phyloP scores from a whole-genome alignment of 1,140 invertebrate genomes.

The Drosophila tropicalis region DNA sequence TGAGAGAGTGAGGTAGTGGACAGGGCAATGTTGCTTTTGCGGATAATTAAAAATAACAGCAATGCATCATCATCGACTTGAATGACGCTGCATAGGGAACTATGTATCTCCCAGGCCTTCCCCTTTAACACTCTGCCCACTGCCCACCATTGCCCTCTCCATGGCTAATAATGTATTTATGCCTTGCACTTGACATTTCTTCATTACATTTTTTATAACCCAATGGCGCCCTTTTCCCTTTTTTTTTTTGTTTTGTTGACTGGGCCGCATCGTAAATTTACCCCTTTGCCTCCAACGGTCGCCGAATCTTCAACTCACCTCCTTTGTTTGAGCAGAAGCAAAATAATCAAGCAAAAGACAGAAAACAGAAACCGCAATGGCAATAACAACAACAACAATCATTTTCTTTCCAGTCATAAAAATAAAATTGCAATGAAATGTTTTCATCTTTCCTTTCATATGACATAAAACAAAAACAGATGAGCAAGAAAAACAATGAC shows the following conservation, averaged over 20 bases:
- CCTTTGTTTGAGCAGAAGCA: constrained; percentile 51
- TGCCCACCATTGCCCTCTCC: neutral
- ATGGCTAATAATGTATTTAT: neutral
- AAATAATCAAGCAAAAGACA: constrained; percentile 51
- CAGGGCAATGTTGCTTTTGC: constrained; percentile 48
- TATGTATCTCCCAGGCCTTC: neutral
- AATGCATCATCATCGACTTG: constrained; percentile 75
- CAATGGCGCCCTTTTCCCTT: constrained; percentile 68
- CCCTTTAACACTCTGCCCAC: no score
- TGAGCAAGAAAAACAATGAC: constrained; percentile 43
- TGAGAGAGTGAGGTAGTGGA: neutral
- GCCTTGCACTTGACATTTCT: constrained; percentile 73
- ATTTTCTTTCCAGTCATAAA: constrained; percentile 61
- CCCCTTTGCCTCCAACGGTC: neutral
- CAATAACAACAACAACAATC: constrained; percentile 27
- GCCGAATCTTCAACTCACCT: constrained; percentile 2
- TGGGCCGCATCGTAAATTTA: constrained; percentile 49
- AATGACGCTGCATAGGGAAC: constrained; percentile 61
- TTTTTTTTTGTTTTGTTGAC: constrained; percentile 9
- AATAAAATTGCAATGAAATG: constrained; percentile 70
- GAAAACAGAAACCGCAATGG: constrained; percentile 56
- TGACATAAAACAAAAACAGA: constrained; percentile 35
- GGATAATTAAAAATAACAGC: constrained; percentile 76
- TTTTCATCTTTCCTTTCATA: constrained; percentile 27
- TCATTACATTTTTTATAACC: constrained; percentile 69